Conservation (phyloP, 2,113 vertebrate species). For the Scolopax mira region DNA sequence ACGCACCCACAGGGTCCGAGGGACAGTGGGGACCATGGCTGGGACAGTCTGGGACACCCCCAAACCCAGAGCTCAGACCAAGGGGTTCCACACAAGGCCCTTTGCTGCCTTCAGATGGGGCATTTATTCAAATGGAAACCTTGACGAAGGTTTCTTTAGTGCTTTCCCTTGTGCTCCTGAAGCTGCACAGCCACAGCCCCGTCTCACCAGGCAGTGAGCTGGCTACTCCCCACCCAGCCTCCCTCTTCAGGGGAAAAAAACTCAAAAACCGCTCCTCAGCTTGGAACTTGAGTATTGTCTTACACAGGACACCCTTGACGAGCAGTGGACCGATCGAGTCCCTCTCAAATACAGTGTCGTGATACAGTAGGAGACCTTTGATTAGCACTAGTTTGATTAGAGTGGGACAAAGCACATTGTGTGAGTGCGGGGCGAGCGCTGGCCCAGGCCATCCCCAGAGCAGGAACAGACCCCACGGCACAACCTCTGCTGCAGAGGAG, state of each 20-base stretch:
- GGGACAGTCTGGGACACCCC: background rate
- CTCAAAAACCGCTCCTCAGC: background rate
- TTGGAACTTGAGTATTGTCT: background rate
- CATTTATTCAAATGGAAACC: background rate
- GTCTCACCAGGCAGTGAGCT: rapidly evolving
- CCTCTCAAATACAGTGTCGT: background rate
- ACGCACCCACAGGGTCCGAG: rapidly evolving
- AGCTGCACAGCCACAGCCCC: background rate
- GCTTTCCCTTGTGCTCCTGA: background rate
- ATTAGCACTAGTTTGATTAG: background rate
- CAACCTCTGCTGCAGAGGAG: background rate
- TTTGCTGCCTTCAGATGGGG: background rate
- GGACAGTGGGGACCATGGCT: background rate
- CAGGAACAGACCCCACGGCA: background rate
- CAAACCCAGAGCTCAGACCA: background rate
- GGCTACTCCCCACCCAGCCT: background rate
- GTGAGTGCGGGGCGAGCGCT: background rate
- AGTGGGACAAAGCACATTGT: background rate
- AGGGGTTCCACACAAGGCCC: background rate
- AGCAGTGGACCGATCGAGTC: background rate
- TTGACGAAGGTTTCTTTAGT: background rate
- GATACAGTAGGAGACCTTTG: background rate
- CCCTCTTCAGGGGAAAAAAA: background rate
- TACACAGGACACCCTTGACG: background rate
- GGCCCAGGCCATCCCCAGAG: background rate